phyloP scores from a whole-genome alignment of 1,140 invertebrate species.

The Stegodyphus mimosarum region DNA sequence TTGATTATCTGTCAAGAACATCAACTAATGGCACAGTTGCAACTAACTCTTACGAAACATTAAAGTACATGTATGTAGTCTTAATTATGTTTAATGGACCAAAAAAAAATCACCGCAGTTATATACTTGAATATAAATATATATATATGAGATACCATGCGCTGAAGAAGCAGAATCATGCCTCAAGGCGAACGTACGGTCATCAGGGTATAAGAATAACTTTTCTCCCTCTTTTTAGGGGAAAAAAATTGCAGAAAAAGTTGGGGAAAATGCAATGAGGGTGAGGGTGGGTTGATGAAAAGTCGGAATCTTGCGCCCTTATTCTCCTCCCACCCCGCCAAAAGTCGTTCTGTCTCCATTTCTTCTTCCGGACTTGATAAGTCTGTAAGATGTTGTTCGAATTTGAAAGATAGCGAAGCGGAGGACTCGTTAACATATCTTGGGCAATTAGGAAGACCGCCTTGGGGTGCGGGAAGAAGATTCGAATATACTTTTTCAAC shows the following conservation, averaged over 20 bases:
- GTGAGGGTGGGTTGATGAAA: background rate
- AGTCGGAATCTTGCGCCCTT: constrained; percentile 33
- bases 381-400: constrained; percentile 48
- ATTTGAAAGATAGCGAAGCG: background rate
- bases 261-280: background rate
- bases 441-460: constrained; percentile 51
- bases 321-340: constrained; percentile 5
- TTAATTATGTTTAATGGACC: constrained; percentile 48
- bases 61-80: constrained; percentile 25
- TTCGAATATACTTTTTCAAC: constrained; percentile 40
- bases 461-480: constrained; percentile 16
- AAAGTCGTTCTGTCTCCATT: constrained; percentile 35
- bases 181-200: constrained; percentile 29
- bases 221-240: background rate
- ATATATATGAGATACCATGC: constrained; percentile 26
- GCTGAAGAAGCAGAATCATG: constrained; percentile 37
- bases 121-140: background rate
- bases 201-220: constrained; percentile 34
- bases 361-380: constrained; percentile 47
- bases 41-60: constrained; percentile 8
- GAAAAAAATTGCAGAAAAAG: background rate
- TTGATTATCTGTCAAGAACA: too few relatives aligned
- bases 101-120: background rate
- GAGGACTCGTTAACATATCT: constrained; percentile 54
- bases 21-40: too few relatives aligned